phyloP scores from a whole-genome alignment of 2,888 invertebrate genomes.

The Acleris emargana region DNA sequence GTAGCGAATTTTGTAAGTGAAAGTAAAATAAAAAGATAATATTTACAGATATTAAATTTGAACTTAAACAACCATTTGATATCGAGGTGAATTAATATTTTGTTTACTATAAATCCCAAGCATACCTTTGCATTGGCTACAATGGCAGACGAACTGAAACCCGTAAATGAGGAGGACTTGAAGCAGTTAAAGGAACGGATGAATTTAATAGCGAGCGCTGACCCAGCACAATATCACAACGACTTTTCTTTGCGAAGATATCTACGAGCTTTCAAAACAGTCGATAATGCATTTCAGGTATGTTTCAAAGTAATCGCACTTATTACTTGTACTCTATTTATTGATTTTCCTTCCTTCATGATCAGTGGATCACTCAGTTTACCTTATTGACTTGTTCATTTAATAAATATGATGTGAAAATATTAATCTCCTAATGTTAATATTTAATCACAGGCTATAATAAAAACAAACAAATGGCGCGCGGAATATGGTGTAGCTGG shows the following conservation, averaged over 20 bases:
- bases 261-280: constrained; percentile 88
- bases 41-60: too few relatives aligned
- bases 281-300: constrained; percentile 90
- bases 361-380: too few relatives aligned
- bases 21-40: too few relatives aligned
- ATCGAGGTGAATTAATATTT: too few relatives aligned
- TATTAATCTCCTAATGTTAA: neutral
- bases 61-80: too few relatives aligned
- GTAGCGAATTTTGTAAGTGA: too few relatives aligned
- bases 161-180: constrained; percentile 85
- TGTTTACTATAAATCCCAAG: neutral
- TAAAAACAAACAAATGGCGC: constrained; percentile 92
- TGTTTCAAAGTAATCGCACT: neutral
- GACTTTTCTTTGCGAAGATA: constrained; percentile 89
- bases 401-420: too few relatives aligned
- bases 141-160: constrained; percentile 75
- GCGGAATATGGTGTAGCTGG: constrained; percentile 87
- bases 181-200: constrained; percentile 87
- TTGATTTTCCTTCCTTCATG: too few relatives aligned
- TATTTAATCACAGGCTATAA: constrained; percentile 83
- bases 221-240: constrained; percentile 89
- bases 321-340: too few relatives aligned
- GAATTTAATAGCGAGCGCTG: constrained; percentile 88
- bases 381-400: too few relatives aligned
- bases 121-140: constrained; percentile 21